phyloP scores from a whole-genome alignment of 2,888 invertebrate species.

The Galerucella calmariensis region DNA sequence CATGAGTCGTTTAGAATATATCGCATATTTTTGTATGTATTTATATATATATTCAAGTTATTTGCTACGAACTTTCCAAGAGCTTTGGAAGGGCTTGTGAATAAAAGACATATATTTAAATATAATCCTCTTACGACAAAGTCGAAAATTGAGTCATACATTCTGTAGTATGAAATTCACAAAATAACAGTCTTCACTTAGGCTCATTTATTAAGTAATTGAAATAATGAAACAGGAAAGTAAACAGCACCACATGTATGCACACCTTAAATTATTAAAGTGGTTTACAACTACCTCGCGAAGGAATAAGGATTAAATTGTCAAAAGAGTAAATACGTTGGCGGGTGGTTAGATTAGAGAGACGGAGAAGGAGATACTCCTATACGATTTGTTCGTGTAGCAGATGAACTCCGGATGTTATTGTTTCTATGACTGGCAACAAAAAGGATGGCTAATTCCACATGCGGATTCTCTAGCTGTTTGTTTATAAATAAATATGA shows the following conservation, averaged over 20 bases:
- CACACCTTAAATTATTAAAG: constrained; percentile 19
- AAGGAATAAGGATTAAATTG: constrained; percentile 5
- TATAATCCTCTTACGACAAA: not conserved
- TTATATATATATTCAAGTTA: no score
- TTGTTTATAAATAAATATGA: no score
- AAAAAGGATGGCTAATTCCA: constrained; percentile 10
- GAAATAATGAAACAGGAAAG: not conserved
- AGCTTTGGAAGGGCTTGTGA: no score
- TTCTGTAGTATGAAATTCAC: not conserved
- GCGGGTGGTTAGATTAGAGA: not conserved
- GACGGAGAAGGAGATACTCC: not conserved
- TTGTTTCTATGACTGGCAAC: not conserved
- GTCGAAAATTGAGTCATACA: not conserved
- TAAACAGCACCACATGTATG: not conserved
- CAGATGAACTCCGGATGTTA: not conserved
- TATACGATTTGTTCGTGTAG: not conserved
- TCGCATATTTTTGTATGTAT: no score
- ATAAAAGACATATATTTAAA: not conserved
- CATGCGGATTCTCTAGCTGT: constrained; percentile 10
- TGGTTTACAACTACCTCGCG: not conserved
- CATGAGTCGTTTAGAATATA: no score
- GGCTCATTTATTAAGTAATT: not conserved
- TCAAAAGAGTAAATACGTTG: constrained; percentile 7
- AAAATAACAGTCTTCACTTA: not conserved
- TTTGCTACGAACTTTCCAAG: no score